phyloP scores from a whole-genome alignment of 2,113 vertebrate species.

The Hyaena hyaena region DNA sequence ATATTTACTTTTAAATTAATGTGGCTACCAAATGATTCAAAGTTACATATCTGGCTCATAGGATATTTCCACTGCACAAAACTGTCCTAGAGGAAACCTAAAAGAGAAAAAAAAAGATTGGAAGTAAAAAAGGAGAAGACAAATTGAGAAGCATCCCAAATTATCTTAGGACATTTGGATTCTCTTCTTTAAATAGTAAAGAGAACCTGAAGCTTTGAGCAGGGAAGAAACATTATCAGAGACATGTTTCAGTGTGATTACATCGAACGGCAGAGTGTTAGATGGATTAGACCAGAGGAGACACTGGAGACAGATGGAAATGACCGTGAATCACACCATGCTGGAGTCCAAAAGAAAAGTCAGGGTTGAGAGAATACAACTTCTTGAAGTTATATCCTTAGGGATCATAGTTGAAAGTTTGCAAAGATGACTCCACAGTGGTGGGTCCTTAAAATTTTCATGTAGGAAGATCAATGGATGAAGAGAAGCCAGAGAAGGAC shows the following conservation, averaged over 20 bases:
- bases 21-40: not conserved
- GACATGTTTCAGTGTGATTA: slow-evolving; percentile 9
- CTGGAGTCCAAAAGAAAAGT: slow-evolving; percentile 14
- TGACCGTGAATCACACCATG: not conserved
- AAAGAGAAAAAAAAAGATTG: not conserved
- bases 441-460: not conserved
- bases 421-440: not conserved
- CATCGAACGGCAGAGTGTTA: not conserved
- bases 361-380: slow-evolving; percentile 19
- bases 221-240: slow-evolving; percentile 18
- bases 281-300: slow-evolving; percentile 42
- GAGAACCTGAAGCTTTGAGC: not conserved
- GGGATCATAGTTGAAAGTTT: not conserved
- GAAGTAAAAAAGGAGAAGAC: not conserved
- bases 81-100: not conserved
- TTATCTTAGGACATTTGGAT: not conserved
- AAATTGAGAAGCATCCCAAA: not conserved
- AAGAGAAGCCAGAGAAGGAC: not conserved
- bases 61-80: not conserved
- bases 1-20: slow-evolving; percentile 7
- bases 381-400: not conserved
- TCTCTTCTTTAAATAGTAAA: slow-evolving; percentile 9
- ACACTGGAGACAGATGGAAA: not conserved
- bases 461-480: not conserved
- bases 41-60: not conserved